phyloP scores from a whole-genome alignment of 2,797 vertebrate species.

The Sebastes iracundus region DNA sequence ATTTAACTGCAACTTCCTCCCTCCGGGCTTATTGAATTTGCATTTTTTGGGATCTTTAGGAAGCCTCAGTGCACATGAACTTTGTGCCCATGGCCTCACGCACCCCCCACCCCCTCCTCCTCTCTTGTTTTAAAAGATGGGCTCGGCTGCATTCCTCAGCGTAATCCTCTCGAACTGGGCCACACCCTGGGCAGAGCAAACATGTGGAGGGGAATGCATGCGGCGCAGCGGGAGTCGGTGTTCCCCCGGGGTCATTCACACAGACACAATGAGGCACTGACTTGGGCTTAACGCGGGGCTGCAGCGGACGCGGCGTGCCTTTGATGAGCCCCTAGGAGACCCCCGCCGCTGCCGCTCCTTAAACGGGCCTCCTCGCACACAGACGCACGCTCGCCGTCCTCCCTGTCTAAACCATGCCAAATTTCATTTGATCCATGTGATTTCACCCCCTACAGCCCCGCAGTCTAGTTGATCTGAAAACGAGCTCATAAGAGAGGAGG shows the following conservation, averaged over 20 bases:
- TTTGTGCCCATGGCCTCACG: constrained; percentile 25
- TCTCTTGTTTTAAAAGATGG: constrained; percentile 73
- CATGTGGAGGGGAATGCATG: constrained; percentile 72
- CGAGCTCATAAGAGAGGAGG: background rate
- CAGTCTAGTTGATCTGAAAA: constrained; percentile 8
- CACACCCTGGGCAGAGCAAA: constrained; percentile 75
- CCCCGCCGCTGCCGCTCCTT: constrained; percentile 27
- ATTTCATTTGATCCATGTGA: constrained; percentile 62
- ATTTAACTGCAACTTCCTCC: background rate
- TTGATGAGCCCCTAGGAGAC: constrained; percentile 63
- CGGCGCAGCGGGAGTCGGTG: constrained; percentile 37
- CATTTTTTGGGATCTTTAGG: constrained; percentile 34
- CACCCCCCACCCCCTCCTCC: background rate
- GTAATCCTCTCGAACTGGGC: constrained; percentile 77
- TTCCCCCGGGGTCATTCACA: constrained; percentile 61
- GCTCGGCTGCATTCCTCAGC: constrained; percentile 76
- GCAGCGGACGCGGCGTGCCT: constrained; percentile 40
- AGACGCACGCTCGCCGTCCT: constrained; percentile 21
- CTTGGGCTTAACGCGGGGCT: constrained; percentile 59
- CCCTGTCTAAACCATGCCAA: constrained; percentile 48
- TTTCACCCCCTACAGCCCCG: constrained; percentile 23
- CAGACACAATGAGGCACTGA: constrained; percentile 66
- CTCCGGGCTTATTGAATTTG: constrained; percentile 18
- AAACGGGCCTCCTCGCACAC: constrained; percentile 29
- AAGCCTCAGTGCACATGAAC: constrained; percentile 63